Base-by-base conservation (phyloP, 2,113 vertebrate genomes). In the Motacilla tschutschensis region DNA sequence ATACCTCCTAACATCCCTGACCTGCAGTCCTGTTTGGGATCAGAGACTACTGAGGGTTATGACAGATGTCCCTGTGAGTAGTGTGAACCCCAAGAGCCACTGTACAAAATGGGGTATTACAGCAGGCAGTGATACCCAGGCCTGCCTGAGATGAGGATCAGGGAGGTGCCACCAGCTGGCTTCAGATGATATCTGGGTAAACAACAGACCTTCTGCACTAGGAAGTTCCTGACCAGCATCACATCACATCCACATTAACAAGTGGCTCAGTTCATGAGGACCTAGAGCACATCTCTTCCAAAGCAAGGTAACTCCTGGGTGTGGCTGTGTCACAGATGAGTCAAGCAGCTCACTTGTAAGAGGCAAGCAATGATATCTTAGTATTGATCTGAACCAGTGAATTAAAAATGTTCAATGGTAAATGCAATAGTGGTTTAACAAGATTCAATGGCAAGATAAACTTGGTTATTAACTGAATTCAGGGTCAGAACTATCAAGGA, bases 241-340 rank as follows among this genome's bases (percentile, higher is more conserved):
- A 63, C 17, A n/a, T 28, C 28, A 59, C 12, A 43, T 22, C 36
- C 57, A 12, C 28, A 60, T 1, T 1, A n/a, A 33, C 4, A 36
- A 9, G 10, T 1, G 1, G 9, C 25, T 86, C 0, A 0, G 16
- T 20, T 80, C 33, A 15, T 14, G 12, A 28, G n/a, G 33, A 29
- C 5, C 43, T 29, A 33, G 15, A 0, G 0, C 17, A 14, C 4
- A 4, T 17, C 28, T 71, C 19, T 36, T 1, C 0, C 54, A 62
- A 57, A 33, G 19, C 11, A 44, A 40, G 35, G 26, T 12, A 83
- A 48, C 12, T 60, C 46, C 35, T 1, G 10, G 25, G 4, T 44
- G 59, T 22, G 36, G 29, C 29, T 74, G 35, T 35, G 31, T 15
- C 4, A 3, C 31, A 24, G 47, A 6, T 25, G n/a, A 50, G 19